phyloP scores from a whole-genome alignment of 2,888 invertebrate genomes.

The Argynnis bischoffii region DNA sequence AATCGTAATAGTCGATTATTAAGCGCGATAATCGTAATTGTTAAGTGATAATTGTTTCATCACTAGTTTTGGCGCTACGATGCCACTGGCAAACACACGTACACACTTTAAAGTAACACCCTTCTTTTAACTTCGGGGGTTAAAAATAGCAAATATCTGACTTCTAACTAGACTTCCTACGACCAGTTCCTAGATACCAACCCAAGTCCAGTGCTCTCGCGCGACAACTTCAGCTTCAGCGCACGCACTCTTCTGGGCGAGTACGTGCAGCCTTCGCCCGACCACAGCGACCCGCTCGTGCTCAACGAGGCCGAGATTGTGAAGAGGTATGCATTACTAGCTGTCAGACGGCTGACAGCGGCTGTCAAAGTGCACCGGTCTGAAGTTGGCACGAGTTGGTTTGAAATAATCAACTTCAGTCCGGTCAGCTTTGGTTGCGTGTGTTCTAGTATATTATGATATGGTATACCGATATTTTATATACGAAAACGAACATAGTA shows the following conservation, averaged over 20 bases:
- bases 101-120: not conserved
- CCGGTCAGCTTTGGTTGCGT: too few relatives aligned
- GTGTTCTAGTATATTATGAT: too few relatives aligned
- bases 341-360: too few relatives aligned
- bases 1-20: too few relatives aligned
- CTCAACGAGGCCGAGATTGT: constrained; percentile 92
- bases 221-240: constrained; percentile 96
- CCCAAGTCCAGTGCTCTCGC: constrained; percentile 82
- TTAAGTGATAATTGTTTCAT: too few relatives aligned
- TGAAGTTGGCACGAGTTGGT: too few relatives aligned
- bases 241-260: constrained; percentile 94
- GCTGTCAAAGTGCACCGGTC: too few relatives aligned
- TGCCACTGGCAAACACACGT: not conserved
- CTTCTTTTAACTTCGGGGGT: not conserved
- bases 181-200: constrained; percentile 89
- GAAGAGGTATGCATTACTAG: constrained; percentile 84
- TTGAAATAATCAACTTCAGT: too few relatives aligned
- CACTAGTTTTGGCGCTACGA: too few relatives aligned
- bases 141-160: not conserved
- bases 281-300: constrained; percentile 86
- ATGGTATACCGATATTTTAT: too few relatives aligned
- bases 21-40: too few relatives aligned
- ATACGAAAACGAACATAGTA: too few relatives aligned
- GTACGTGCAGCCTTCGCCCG: constrained; percentile 90
- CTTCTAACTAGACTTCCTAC: not conserved